These are phyloP conservation scores for Staurois parvus DNA, from an alignment of 2,797 vertebrate species.

Conservation along the genomic window DNA sequence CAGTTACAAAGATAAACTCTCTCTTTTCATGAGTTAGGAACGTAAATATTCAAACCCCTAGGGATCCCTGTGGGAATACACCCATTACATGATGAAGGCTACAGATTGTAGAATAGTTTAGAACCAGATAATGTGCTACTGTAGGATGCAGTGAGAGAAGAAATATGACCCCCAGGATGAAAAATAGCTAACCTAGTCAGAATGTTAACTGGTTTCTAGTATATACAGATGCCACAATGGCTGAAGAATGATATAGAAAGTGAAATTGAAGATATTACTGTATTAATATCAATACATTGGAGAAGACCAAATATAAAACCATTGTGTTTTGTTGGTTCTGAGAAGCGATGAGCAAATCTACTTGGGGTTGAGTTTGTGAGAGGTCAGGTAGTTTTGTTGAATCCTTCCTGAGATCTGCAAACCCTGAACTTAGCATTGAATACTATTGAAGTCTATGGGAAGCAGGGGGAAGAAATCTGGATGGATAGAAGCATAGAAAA, in stretches of 20 bases:
- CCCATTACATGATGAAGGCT: constrained; percentile 33
- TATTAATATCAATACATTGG: no score
- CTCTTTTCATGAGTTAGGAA: constrained; percentile 48
- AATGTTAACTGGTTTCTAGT: neutral
- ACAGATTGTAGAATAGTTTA: constrained; percentile 6
- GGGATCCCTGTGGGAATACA: constrained; percentile 33
- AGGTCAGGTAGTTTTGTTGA: no score
- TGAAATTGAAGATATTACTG: neutral
- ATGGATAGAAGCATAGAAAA: no score
- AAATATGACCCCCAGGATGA: neutral
- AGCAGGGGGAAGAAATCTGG: no score
- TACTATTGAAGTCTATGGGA: no score
- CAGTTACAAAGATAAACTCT: constrained; percentile 60
- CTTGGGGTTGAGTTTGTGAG: no score
- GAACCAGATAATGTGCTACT: constrained; percentile 27
- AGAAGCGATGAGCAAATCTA: no score
- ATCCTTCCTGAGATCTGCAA: no score
- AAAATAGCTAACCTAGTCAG: neutral
- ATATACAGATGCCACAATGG: neutral
- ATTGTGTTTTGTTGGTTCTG: no score
- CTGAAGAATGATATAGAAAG: neutral
- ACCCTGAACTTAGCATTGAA: no score
- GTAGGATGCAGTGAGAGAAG: constrained; percentile 20
- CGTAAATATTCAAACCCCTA: constrained; percentile 44
- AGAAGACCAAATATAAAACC: no score